Evolutionary conservation across 2,113 vertebrate species (phyloP).

Genomic region (Neofelis nebulosa): DNA sequence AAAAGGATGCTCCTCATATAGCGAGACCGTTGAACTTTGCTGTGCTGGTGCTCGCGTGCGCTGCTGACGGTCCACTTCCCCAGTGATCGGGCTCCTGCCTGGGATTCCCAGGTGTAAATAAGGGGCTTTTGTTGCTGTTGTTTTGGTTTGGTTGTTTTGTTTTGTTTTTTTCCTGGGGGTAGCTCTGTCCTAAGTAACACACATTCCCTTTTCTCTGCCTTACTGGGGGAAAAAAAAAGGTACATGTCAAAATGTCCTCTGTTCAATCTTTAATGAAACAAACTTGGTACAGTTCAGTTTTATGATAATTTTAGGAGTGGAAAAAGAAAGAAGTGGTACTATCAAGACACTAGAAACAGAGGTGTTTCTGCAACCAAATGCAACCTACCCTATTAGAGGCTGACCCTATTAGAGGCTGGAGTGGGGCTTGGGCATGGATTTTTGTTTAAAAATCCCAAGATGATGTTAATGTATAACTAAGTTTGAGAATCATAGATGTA

Average conservation of each 20-base stretch:
- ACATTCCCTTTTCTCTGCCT: neutral
- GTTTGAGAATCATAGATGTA: neutral
- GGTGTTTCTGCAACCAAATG: neutral
- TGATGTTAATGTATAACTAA: neutral
- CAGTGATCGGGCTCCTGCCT: neutral
- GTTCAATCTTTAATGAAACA: neutral
- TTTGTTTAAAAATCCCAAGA: neutral
- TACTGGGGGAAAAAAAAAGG: neutral
- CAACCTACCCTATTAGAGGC: neutral
- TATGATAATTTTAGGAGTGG: neutral
- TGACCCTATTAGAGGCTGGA: neutral
- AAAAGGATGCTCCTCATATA: neutral
- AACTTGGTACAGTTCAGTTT: neutral
- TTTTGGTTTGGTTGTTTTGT: too few species aligned
- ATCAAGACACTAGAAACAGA: neutral
- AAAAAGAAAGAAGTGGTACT: neutral
- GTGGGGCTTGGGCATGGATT: neutral
- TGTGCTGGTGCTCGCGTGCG: rapidly evolving
- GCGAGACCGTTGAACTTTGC: rapidly evolving
- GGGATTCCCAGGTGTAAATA: neutral
- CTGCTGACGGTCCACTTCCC: rapidly evolving
- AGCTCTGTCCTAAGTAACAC: neutral
- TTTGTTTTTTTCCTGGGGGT: neutral
- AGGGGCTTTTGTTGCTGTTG: too few species aligned
- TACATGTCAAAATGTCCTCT: neutral